These are phyloP conservation scores for Caenorhabditis sp. DNA, from an alignment of 2,888 invertebrate genomes.

Conservation along the genomic window DNA sequence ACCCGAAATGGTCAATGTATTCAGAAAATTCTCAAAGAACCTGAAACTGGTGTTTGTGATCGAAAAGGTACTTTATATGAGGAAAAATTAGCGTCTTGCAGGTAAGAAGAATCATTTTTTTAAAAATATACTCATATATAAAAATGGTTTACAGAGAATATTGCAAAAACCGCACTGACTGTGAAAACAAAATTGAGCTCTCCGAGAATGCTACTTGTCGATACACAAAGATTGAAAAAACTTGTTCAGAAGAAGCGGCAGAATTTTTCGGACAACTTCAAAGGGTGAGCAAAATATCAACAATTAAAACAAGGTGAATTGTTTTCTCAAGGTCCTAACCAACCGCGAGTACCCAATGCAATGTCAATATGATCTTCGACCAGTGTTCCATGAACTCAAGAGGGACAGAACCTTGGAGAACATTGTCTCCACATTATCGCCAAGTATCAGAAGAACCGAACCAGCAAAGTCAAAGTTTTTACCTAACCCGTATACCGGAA, in stretches of 20 bases:
- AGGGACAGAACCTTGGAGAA: constrained; percentile 28
- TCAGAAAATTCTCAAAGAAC: constrained; percentile 22
- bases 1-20: constrained; percentile 38
- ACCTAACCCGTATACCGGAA: constrained; percentile 31
- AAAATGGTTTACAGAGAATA: constrained; percentile 21
- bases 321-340: constrained; percentile 37
- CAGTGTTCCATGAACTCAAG: constrained; percentile 20
- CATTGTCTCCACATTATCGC: constrained; percentile 4
- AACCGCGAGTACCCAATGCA: constrained; percentile 53
- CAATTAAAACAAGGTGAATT: not conserved
- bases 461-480: constrained; percentile 24
- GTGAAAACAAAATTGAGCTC: constrained; percentile 35
- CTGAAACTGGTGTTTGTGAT: constrained; percentile 29
- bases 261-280: constrained; percentile 53
- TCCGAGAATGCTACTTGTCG: constrained; percentile 45
- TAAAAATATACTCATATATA: not conserved
- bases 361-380: constrained; percentile 41
- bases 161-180: constrained; percentile 23
- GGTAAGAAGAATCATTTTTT: constrained; percentile 15
- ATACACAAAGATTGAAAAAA: constrained; percentile 40
- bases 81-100: constrained; percentile 45
- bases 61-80: constrained; percentile 19
- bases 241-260: constrained; percentile 46
- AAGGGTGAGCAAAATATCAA: constrained; percentile 32
- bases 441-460: constrained; percentile 34